A percentile compares a stretch with the other conserved stretches of the same genome.
phyloP scores from a whole-genome alignment of 2,113 vertebrate species.

The Clarias gariepinus region DNA sequence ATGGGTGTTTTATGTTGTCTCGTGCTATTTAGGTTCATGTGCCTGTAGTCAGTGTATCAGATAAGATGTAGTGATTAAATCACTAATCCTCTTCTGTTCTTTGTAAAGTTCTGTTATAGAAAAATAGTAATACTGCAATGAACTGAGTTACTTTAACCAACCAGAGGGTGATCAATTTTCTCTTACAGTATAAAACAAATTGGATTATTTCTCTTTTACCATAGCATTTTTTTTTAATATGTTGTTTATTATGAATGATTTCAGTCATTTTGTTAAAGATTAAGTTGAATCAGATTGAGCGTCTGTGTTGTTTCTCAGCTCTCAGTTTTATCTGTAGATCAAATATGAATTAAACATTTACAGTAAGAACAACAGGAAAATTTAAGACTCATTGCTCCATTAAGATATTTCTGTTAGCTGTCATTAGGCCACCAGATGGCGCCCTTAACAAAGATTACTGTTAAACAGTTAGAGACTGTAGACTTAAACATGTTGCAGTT shows the following conservation, averaged over 20 bases:
- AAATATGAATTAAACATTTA: neutral
- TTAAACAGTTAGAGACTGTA: neutral
- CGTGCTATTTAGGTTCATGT: neutral
- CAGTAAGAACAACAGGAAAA: neutral
- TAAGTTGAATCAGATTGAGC: neutral
- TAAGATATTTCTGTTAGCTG: neutral
- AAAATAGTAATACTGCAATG: neutral
- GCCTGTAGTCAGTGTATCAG: neutral
- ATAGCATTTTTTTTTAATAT: neutral
- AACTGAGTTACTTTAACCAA: neutral
- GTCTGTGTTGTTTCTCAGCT: neutral
- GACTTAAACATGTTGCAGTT: neutral
- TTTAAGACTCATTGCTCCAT: neutral
- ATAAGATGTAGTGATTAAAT: neutral
- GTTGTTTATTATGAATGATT: neutral
- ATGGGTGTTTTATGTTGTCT: neutral
- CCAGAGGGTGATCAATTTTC: neutral
- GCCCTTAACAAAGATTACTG: neutral
- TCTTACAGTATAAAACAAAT: neutral
- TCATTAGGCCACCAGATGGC: slow-evolving; percentile 35
- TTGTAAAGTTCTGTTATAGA: neutral
- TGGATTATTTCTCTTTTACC: neutral
- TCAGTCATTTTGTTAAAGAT: neutral
- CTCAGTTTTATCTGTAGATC: neutral
- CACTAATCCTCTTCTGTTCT: neutral